Evolutionary conservation across 2,888 invertebrate genomes (phyloP), one percentile per base, ranked within the genome.

Genomic region (Esperia sulphurella): DNA sequence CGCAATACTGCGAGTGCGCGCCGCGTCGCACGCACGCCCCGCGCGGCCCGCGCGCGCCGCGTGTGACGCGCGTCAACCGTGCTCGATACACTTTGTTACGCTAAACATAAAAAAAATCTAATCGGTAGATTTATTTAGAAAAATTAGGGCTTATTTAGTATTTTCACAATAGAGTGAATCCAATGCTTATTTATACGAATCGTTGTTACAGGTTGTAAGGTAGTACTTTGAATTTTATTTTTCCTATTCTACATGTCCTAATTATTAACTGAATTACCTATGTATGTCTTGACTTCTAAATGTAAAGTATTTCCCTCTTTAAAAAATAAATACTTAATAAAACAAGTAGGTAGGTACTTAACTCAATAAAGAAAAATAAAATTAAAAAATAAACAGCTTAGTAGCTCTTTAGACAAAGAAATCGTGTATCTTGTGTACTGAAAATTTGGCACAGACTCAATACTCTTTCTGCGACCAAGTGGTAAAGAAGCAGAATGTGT

Each of bases 1-100:
- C 89, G 89, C 89, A 88, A 88, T 89, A 83, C 79, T 67, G 75
- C 53, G 61, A 65, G 69, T 71, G 65, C 60, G 61, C 58, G 58
- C 65, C 53, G 49, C 63, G 40, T 62, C 46, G 64, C 9, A 48
- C 53, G 41, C 54, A 14, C 55, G 37, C 50, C 41, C 45, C 52
- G 57, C 58, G 52, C 55, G 53, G 67, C 50, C 48, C 52, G 39
- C 53, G 14, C 55, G 37, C 50, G 41, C 45, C 52, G 57, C 50
- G 55, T 37, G 56, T 63, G 47, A 52, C 58, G 63, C 63, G 76
- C 81, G 78, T 79, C 80, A 79, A 68, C 59, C 60, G 74, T 69
- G 68, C 72, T 71, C 71, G 63, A 65, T 68, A 75, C 79, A 79
- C 79, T 78, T 70, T 63, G 69, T 62, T 65, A 66, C 10, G 10